Evolutionary conservation across 2,888 invertebrate genomes (phyloP).

Genomic region (Heliothis peltigera): DNA sequence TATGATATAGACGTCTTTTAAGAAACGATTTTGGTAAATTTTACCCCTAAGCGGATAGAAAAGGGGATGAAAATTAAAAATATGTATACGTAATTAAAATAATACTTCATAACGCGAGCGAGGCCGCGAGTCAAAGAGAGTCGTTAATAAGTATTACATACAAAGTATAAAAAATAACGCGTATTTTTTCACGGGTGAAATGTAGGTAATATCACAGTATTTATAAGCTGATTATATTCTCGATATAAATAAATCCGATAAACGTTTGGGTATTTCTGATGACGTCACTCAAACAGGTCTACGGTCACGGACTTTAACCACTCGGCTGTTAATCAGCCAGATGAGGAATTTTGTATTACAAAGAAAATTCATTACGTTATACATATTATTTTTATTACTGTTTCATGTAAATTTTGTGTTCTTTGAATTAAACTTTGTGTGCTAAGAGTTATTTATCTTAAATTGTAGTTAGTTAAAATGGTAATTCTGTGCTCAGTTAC

Average conservation of each 20-base stretch:
- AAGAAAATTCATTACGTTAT: neutral
- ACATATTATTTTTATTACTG: neutral
- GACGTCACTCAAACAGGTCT: conserved; percentile 37
- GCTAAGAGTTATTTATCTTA: too few species aligned
- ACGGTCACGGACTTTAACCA: neutral
- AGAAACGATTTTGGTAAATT: too few species aligned
- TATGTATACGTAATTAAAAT: too few species aligned
- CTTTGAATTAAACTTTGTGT: neutral
- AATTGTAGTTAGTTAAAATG: too few species aligned
- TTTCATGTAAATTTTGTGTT: conserved; percentile 3
- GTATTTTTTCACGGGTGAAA: neutral
- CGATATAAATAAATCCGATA: neutral
- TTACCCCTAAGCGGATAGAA: too few species aligned
- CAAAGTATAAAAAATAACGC: too few species aligned
- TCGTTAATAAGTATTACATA: too few species aligned
- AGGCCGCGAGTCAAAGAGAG: too few species aligned
- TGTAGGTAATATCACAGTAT: neutral
- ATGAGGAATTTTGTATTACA: neutral
- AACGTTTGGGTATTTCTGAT: conserved; percentile 41
- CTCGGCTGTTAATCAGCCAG: neutral
- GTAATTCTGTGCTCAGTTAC: too few species aligned
- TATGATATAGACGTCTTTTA: too few species aligned
- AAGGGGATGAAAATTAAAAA: too few species aligned
- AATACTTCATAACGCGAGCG: too few species aligned
- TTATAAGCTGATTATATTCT: neutral